These are phyloP conservation scores for Ceratoteleas bidentatus DNA, from an alignment of 1,140 invertebrate genomes.

Conservation along the genomic window DNA sequence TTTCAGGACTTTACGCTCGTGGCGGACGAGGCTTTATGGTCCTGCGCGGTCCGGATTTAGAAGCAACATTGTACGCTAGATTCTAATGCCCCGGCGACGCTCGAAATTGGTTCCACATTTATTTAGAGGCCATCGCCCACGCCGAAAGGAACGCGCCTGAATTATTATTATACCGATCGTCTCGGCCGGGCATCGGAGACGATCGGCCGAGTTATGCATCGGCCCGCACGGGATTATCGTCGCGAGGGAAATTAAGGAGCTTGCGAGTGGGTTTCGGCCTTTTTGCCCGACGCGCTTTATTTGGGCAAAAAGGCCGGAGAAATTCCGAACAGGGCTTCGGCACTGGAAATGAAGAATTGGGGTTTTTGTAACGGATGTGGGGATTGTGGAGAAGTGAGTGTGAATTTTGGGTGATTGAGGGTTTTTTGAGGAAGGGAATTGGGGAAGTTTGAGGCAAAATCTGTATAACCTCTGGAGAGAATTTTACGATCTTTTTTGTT, in stretches of 20 bases:
- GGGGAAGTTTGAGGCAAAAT: too few relatives aligned
- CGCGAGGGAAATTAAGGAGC: neutral
- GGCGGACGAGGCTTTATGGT: conserved; percentile 66
- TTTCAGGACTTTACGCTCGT: conserved; percentile 73
- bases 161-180: conserved; percentile 35
- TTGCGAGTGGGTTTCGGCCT: too few relatives aligned
- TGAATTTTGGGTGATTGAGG: too few relatives aligned
- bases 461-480: too few relatives aligned
- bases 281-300: too few relatives aligned
- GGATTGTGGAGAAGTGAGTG: too few relatives aligned
- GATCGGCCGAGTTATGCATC: conserved; percentile 29
- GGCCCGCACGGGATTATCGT: neutral
- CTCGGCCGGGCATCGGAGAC: conserved; percentile 19
- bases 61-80: conserved; percentile 42
- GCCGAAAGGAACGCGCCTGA: conserved; percentile 39
- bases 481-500: too few relatives aligned
- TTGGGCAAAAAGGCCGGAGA: too few relatives aligned
- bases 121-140: conserved; percentile 56
- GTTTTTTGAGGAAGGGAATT: too few relatives aligned
- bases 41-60: conserved; percentile 63
- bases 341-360: too few relatives aligned
- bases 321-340: too few relatives aligned
- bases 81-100: conserved; percentile 46
- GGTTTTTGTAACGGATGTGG: too few relatives aligned
- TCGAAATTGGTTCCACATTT: conserved; percentile 59